phyloP scores from a whole-genome alignment of 2,888 invertebrate species.

The Harmothoe impar region DNA sequence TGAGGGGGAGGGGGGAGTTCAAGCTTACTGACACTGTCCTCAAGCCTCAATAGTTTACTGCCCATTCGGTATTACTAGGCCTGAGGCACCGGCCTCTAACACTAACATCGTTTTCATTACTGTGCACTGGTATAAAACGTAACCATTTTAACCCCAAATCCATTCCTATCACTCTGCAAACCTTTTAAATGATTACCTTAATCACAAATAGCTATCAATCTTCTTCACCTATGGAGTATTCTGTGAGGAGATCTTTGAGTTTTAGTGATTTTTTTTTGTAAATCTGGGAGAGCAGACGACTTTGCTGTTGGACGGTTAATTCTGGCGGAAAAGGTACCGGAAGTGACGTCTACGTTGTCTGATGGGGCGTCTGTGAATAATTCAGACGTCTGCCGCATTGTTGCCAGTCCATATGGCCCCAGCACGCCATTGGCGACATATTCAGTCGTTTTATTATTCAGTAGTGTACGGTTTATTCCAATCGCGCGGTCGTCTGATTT shows the following conservation, averaged over 20 bases:
- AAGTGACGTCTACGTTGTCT: constrained; percentile 44
- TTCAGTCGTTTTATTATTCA: constrained; percentile 50
- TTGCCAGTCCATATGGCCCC: constrained; percentile 33
- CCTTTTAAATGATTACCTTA: background rate
- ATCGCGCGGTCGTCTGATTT: constrained; percentile 42
- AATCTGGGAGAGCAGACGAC: background rate
- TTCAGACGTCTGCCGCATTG: constrained; percentile 39
- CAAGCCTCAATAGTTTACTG: background rate
- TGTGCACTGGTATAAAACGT: background rate
- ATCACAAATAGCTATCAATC: background rate
- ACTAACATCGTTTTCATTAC: constrained; percentile 29
- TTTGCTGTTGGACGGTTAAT: background rate
- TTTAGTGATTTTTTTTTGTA: no score
- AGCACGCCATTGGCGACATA: constrained; percentile 38
- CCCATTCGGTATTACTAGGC: background rate
- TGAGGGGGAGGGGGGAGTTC: background rate
- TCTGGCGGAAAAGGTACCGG: constrained; percentile 44
- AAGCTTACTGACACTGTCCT: background rate
- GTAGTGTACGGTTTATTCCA: background rate
- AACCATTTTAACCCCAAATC: no score
- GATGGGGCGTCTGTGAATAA: constrained; percentile 57
- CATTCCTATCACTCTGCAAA: background rate
- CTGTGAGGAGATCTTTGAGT: no score
- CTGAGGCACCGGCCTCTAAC: background rate
- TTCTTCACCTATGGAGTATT: no score